Base-by-base conservation (phyloP, 1,140 invertebrate genomes). In the Drosophila erecta region DNA sequence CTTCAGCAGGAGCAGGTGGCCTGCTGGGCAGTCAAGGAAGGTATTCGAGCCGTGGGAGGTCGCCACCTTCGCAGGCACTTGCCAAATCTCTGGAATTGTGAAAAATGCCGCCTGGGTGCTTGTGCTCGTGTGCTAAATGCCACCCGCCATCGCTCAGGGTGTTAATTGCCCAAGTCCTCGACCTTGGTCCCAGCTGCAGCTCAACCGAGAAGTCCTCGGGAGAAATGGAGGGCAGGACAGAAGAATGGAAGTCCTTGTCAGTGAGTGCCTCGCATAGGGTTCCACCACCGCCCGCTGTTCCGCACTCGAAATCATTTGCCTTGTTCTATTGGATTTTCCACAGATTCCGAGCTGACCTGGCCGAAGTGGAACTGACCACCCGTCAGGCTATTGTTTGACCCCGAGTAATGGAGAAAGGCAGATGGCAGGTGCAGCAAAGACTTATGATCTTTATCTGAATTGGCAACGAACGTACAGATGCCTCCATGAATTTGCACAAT, bases 401-500 rank as follows among this genome's bases (percentile, higher is more conserved):
- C 38, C 46, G 41, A 33, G 40, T 33, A n/a, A 33, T 62, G 12
- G 11, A 54, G 49, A 41, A 11, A 33, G 27, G 37, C 49, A 50
- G 50, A 37, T 41, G 71, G 76, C 83, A 87, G 84, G 81, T 85
- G 81, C 81, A 62, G 10, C 17, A 15, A 6, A 22, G 49, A 49
- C 40, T 56, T 69, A 66, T 81, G 81, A 85, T 85, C 64, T 75
- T 33, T 84, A 79, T 72, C 71, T 49, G n/a, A 47, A 58, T 49
- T 24, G 24, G 1, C 6, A 47, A 27, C 44, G 15, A 44, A 35
- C 47, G 22, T 10, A 24, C 46, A 72, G 22, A 78, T 78, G 57
- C 64, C 64, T 81, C 40, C 24, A 44, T 81, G 81, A 75, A 65
- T 85, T 85, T 67, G 67, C 74, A 85, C 81, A 85, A 85, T 87